phyloP scores from a whole-genome alignment of 1,140 invertebrate genomes.

The Dreissena rostriformis region DNA sequence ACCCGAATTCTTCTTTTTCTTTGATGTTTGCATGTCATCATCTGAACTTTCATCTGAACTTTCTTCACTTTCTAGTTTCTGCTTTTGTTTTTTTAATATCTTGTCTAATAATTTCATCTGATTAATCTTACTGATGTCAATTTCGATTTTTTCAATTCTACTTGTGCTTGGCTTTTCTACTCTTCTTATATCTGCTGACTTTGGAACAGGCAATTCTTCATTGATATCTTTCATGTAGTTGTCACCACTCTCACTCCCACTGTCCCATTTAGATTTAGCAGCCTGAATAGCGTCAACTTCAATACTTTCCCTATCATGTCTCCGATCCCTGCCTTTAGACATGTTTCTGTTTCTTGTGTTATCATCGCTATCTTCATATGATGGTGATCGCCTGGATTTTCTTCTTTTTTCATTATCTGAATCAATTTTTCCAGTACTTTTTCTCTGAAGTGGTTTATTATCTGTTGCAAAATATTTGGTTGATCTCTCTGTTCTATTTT shows the following conservation, averaged over 20 bases:
- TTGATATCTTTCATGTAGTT: conserved; percentile 18
- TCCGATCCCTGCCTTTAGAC: background rate
- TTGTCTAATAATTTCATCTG: conserved; percentile 45
- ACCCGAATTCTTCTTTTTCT: conserved; percentile 37
- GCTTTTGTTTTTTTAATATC: conserved; percentile 39
- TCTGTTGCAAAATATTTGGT: background rate
- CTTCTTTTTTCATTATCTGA: background rate
- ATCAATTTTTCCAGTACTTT: background rate
- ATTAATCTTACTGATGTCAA: conserved; percentile 55
- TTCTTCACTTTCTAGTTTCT: conserved; percentile 23
- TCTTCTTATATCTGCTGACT: conserved; percentile 4
- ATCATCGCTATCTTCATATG: background rate
- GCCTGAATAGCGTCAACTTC: background rate
- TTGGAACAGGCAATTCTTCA: conserved; percentile 25
- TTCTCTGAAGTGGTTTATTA: background rate
- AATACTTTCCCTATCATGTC: background rate
- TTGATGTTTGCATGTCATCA: conserved; percentile 34
- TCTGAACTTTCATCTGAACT: conserved; percentile 49
- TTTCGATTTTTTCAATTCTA: conserved; percentile 38
- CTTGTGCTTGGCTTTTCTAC: conserved; percentile 10
- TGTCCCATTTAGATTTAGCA: conserved; percentile 54
- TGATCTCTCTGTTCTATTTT: background rate
- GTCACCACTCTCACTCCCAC: conserved; percentile 50
- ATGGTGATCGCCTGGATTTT: background rate
- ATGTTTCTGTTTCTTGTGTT: conserved; percentile 2